phyloP scores from a whole-genome alignment of 2,113 vertebrate genomes.

The Cercopithecus mona region DNA sequence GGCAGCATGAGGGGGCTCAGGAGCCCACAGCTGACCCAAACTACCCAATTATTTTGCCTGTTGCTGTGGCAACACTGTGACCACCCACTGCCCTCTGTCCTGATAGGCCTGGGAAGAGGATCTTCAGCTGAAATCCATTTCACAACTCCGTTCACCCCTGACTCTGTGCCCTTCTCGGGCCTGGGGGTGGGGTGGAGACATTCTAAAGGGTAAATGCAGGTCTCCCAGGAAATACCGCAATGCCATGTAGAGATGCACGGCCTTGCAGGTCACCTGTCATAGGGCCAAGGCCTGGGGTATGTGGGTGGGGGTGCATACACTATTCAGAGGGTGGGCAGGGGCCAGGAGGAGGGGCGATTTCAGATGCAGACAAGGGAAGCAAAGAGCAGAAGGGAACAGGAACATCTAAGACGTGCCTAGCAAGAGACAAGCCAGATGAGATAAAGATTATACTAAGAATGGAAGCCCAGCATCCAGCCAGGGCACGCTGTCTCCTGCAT shows the following conservation, averaged over 20 bases:
- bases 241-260: rapidly evolving
- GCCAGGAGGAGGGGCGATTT: rapidly evolving
- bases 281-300: rapidly evolving
- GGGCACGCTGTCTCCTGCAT: rapidly evolving
- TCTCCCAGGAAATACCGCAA: neutral
- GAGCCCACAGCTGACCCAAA: neutral
- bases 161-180: neutral
- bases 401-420: neutral
- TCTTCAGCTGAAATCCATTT: neutral
- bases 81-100: neutral
- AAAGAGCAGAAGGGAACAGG: neutral
- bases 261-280: neutral
- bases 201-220: rapidly evolving
- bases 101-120: neutral
- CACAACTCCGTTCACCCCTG: too few relatives aligned
- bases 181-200: neutral
- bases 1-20: neutral
- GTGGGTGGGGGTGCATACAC: neutral
- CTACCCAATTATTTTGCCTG: neutral
- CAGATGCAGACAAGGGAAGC: neutral
- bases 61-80: neutral
- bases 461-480: rapidly evolving
- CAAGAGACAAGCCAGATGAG: neutral
- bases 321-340: neutral
- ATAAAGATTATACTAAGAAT: neutral